Base-by-base conservation (phyloP, 2,888 invertebrate genomes). In the Sinhomidia bicolor region DNA sequence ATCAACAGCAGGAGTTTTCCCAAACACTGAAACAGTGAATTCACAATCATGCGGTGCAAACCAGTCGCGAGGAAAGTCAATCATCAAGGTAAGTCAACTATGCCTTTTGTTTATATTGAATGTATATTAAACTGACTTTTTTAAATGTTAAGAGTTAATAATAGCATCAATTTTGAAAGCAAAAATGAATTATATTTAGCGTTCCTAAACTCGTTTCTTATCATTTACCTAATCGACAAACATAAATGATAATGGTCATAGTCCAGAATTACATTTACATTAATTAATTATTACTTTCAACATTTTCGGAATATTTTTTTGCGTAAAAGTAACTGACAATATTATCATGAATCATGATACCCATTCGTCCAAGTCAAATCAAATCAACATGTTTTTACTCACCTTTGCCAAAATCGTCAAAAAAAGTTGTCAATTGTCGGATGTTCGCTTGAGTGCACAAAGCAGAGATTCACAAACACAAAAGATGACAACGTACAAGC, bases 61-160 rank as follows among this genome's bases (percentile, higher is more conserved):
- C 91, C 91, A 62, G 91, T 91, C 23, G 91, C 91, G 17, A 90
- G 91, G 60, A 91, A 90, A 80, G 90, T 91, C 51, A 91, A 90
- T 84, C 91, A 91, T 90, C 91, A 91, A 90, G 91, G 91, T 91
- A 90, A 91, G 88, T 14, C 1, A 7, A 6, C 5, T 23, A 60
- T n/a, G n/a, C n/a, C 6, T 14, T 51, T 47, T 47, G 0, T 36
- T 44, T 80, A 44, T 10, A 23, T 60, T 62, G 62, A 17, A 20
- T 36, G 36, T 57, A n/a, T n/a, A n/a, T n/a, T n/a, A n/a, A n/a
- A n/a, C n/a, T n/a, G n/a, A n/a, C n/a, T n/a, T n/a, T n/a, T n/a
- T n/a, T n/a, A n/a, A n/a, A n/a, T n/a, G n/a, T n/a, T n/a, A n/a
- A n/a, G n/a, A n/a, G n/a, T n/a, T n/a, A n/a, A n/a, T n/a, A n/a